Evolutionary conservation across 2,113 vertebrate genomes (phyloP).

Genomic region (cattle (Bos taurus)): DNA sequence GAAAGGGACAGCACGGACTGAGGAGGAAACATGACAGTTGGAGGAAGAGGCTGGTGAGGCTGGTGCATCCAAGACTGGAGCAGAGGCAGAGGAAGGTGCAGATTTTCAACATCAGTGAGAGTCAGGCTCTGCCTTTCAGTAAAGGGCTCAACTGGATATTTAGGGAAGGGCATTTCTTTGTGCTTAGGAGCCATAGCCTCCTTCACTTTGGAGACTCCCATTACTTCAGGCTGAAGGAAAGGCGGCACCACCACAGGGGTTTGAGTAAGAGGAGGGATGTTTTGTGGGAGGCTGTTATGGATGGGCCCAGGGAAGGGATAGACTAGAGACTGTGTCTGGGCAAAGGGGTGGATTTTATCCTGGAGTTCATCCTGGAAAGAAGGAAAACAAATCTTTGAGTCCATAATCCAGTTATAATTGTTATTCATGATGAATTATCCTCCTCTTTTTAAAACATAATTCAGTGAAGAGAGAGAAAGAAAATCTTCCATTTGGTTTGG

Average conservation of each 20-base stretch:
- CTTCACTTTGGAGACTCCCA: neutral
- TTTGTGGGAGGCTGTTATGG: neutral
- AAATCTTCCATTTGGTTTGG: neutral
- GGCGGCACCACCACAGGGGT: neutral
- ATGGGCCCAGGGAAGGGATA: neutral
- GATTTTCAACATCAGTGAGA: neutral
- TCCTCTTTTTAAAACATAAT: neutral
- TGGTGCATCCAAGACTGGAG: neutral
- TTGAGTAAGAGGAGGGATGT: neutral
- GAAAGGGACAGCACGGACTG: neutral
- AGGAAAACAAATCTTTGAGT: neutral
- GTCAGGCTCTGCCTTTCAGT: neutral
- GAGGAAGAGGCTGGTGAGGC: neutral
- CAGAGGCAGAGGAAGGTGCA: neutral
- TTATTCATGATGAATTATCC: neutral
- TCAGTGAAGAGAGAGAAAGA: neutral
- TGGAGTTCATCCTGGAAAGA: slow-evolving; percentile 22
- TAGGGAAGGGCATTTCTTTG: neutral
- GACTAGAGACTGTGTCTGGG: neutral
- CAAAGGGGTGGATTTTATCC: neutral
- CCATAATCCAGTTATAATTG: neutral
- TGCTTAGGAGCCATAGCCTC: neutral
- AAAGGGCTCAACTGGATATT: neutral
- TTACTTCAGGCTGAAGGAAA: neutral
- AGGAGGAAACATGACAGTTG: neutral